These are phyloP conservation scores for Brachypterus glaber DNA, from an alignment of 2,888 invertebrate species.

Conservation along the genomic window DNA sequence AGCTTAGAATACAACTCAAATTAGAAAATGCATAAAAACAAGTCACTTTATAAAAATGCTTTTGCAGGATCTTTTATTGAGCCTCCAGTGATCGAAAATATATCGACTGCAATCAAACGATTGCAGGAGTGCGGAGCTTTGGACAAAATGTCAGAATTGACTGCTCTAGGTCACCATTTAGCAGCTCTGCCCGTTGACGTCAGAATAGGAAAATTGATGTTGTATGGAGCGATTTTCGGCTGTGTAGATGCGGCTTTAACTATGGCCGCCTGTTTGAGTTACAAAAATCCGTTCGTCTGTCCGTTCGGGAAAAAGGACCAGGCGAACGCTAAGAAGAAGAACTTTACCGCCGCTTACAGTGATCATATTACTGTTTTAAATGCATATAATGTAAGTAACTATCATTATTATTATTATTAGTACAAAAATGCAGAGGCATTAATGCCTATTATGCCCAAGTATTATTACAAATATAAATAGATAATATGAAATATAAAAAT, in stretches of 20 bases:
- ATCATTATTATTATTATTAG: no score
- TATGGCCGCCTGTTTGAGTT: conserved; percentile 75
- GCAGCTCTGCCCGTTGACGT: conserved; percentile 85
- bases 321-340: conserved; percentile 61
- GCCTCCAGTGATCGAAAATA: conserved; percentile 59
- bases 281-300: conserved; percentile 68
- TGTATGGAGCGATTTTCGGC: conserved; percentile 85
- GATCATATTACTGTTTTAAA: conserved; percentile 82
- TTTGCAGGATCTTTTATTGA: conserved; percentile 57
- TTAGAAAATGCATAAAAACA: no score
- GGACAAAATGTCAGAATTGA: conserved; percentile 62
- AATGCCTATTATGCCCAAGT: no score
- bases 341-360: conserved; percentile 70
- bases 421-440: no score
- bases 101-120: conserved; percentile 58
- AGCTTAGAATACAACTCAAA: background rate
- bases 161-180: conserved; percentile 78
- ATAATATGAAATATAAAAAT: no score
- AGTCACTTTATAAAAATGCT: no score
- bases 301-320: conserved; percentile 65
- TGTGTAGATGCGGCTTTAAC: conserved; percentile 89
- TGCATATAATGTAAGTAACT: conserved; percentile 63
- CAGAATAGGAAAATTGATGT: conserved; percentile 82
- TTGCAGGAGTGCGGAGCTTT: conserved; percentile 73
- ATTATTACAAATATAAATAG: no score